Conservation (phyloP, 2,888 invertebrate genomes). For the Cabera pusaria region DNA sequence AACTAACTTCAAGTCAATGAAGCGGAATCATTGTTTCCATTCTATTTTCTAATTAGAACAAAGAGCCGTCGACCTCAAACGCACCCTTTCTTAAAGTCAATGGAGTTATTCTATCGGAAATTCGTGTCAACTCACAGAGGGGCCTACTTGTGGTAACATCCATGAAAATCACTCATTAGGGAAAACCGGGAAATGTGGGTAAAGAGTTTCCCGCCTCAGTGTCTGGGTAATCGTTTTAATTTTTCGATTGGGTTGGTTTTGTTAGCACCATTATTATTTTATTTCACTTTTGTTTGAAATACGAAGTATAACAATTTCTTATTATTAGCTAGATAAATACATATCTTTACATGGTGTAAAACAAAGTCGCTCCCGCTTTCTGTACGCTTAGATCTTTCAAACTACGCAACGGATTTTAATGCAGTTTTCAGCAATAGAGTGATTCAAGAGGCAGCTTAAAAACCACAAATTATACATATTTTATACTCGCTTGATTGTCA, state of each 20-base stretch:
- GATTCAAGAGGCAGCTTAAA: too few relatives aligned
- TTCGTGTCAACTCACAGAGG: constrained; percentile 52
- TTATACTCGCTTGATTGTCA: too few relatives aligned
- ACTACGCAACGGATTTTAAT: too few relatives aligned
- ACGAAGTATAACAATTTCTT: too few relatives aligned
- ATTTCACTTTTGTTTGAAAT: too few relatives aligned
- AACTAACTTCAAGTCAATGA: constrained; percentile 22
- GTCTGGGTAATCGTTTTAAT: constrained; percentile 49
- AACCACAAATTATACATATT: too few relatives aligned
- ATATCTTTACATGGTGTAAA: not conserved
- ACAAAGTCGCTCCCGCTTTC: not conserved
- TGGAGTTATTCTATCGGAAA: constrained; percentile 65
- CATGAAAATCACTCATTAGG: constrained; percentile 65
- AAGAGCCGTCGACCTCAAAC: constrained; percentile 33
- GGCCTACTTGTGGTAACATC: constrained; percentile 40
- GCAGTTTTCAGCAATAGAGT: too few relatives aligned
- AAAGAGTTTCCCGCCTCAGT: constrained; percentile 58
- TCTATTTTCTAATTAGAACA: constrained; percentile 29
- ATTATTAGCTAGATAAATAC: too few relatives aligned
- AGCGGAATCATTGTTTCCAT: constrained; percentile 26
- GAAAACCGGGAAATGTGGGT: constrained; percentile 57
- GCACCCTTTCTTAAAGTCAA: constrained; percentile 37
- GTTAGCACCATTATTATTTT: too few relatives aligned
- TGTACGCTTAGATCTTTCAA: too few relatives aligned
- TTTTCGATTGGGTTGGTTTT: constrained; percentile 42